Evolutionary conservation across 2,797 vertebrate genomes (phyloP), one percentile per base, ranked within the genome.

Genomic region (Antennarius maculatus): DNA sequence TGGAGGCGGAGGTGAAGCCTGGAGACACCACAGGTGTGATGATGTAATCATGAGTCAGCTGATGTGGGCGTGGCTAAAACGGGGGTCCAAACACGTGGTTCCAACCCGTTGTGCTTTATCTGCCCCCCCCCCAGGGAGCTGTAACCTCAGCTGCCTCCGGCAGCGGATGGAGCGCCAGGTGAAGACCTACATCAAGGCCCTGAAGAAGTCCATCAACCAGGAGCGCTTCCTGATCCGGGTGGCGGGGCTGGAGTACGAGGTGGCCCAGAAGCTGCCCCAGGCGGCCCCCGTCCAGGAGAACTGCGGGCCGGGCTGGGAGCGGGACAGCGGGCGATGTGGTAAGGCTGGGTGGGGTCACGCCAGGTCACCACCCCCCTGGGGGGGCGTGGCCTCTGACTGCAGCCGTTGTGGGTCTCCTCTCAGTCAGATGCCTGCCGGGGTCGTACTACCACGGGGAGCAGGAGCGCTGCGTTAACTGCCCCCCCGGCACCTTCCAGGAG

Each of bases 201-300:
- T 99, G 84, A 96, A 96, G 75, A 99, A 98, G 75, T 99, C 97
- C 86, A 98, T 99, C 85, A 98, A 98, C 89, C 97, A 99, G 92
- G 97, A 98, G 81, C 93, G 96, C 45, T 99, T 99, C 89, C 93
- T 99, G 82, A 96, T 99, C 61, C 94, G 95, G 54, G 95, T 99
- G 7, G 95, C 97, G 0, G 97, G 96, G 55, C 91, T 97, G 69
- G 97, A 99, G 72, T 99, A 99, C 1, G 96, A 99, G 79, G 95
- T 99, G 72, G 96, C 97, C 0, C 95, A 96, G 79, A 99, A 97
- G 76, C 93, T 95, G 14, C 91, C 95, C 12, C 85, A 92, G 61
- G 76, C 77, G 7, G n/a, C 75, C 52, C 75, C 87, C 8, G 9
- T 41, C 47, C 90, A 70, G 14, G 91, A 91, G 56, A 91, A 92